These are phyloP conservation scores for Lytechinus variegatus DNA, from an alignment of 35 echinoderm and acorn worm genomes.

Conservation along the genomic window DNA sequence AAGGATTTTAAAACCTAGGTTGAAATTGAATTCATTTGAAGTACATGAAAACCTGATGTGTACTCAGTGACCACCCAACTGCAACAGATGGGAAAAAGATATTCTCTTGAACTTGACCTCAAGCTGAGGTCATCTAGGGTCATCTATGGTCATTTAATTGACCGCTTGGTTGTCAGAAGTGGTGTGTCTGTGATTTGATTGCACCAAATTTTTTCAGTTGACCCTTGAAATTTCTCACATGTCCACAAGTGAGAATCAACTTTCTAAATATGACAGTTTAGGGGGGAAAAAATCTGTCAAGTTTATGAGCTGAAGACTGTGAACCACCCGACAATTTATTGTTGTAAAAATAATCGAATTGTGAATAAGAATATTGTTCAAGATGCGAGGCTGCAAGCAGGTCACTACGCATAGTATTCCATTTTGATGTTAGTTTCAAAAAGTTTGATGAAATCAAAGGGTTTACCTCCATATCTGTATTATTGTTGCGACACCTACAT, in stretches of 20 bases:
- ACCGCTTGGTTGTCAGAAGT: neutral
- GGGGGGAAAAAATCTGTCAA: neutral
- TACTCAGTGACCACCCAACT: neutral
- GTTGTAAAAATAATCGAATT: neutral
- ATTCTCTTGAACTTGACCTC: neutral
- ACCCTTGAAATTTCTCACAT: neutral
- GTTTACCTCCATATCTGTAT: too few species aligned
- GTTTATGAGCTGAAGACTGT: neutral
- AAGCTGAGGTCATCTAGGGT: neutral
- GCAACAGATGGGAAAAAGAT: neutral
- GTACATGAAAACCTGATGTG: neutral
- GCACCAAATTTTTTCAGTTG: neutral
- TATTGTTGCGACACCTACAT: too few species aligned
- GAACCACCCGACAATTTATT: neutral
- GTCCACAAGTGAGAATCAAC: neutral
- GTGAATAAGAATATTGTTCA: neutral
- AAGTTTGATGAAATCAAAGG: too few species aligned
- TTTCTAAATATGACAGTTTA: neutral
- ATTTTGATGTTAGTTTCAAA: too few species aligned
- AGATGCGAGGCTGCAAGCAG: neutral
- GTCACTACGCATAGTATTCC: neutral
- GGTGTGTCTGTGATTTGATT: neutral
- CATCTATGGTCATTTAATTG: neutral
- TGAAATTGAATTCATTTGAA: neutral
- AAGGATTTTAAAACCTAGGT: neutral